Base-by-base conservation (phyloP, 2,888 invertebrate species). In the Phyllotreta cruciferae region DNA sequence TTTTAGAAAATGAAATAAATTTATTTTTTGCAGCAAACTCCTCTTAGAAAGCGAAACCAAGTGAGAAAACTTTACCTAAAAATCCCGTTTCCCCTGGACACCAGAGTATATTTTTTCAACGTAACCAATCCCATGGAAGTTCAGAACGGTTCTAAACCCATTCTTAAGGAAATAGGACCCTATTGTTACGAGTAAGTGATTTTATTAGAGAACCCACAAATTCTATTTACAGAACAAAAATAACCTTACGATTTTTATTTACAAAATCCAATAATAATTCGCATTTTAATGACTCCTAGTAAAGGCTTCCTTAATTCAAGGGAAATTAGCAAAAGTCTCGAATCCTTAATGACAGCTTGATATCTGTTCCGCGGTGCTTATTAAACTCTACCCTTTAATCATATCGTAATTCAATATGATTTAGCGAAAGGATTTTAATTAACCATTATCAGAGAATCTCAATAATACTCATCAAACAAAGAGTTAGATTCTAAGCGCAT, bases 61-160 rank as follows among this genome's bases (percentile, higher is more conserved):
- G 47, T 78, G 2, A 65, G 74, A 7, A 66, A 54, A n/a, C 71
- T 77, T 56, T 78, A 77, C 57, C 61, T 77, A n/a, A 79, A 82
- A 57, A 75, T 84, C 13, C 83, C 83, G 1, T 74, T 83, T 56
- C 82, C 83, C 0, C 66, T 84, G 24, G 75, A 79, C 41, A 80
- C 82, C 58, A 78, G 80, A 47, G 72, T 83, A 42, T 82, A 81
- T 70, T 77, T 83, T 56, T 85, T 84, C 73, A 83, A 84, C 67
- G 77, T 84, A 1, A 79, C 79, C 1, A 85, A 85, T 74, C 79
- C 82, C 1, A 74, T 77, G 0, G 82, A 79, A 38, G 78, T 84
- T 6, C 66, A 74, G 36, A 81, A 81, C 10, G 76, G 75, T 6
- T 75, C 62, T 5, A 81, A 75, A 63, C 84, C 84, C 0, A 72